Percentiles rank a stretch among this genome's conserved stretches.
These are phyloP conservation scores for Neodiprion virginianus DNA, from an alignment of 1,140 invertebrate genomes.

Conservation along the genomic window DNA sequence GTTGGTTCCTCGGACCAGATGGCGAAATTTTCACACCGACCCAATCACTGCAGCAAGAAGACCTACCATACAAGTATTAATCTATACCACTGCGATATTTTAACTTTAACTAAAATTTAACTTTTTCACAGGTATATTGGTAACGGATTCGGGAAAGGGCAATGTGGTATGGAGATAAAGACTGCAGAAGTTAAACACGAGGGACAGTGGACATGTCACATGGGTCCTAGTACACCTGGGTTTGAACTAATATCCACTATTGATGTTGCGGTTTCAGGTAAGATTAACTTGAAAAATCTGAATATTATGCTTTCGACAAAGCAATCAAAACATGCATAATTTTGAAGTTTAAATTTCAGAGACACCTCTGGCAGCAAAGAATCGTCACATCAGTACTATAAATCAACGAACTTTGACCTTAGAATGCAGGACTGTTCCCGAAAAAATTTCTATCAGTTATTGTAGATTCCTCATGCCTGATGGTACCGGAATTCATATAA, in stretches of 20 bases:
- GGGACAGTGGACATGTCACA: conserved; percentile 2
- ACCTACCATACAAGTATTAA: not conserved
- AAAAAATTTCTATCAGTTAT: not conserved
- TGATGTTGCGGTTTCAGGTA: not conserved
- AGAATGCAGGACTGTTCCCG: not conserved
- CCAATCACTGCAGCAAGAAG: not conserved
- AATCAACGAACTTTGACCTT: not conserved
- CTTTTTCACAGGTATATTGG: not conserved
- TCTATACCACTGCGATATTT: not conserved
- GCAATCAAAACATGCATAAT: not conserved
- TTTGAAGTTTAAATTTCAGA: not conserved
- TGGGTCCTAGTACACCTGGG: not conserved
- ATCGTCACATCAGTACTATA: not conserved
- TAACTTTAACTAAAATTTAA: not conserved
- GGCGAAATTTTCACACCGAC: conserved; percentile 1
- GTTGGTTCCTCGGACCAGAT: not conserved
- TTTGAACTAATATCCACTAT: not conserved
- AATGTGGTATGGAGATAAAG: not conserved
- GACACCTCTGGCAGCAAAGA: conserved; percentile 3
- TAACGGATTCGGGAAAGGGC: not conserved
- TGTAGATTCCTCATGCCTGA: conserved; percentile 4
- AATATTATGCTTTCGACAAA: not conserved
- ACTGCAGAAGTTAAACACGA: not conserved
- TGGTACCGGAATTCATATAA: not conserved
- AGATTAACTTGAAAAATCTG: not conserved